Conservation (phyloP, 2,113 vertebrate genomes). For the Typhlomys cinereus region DNA sequence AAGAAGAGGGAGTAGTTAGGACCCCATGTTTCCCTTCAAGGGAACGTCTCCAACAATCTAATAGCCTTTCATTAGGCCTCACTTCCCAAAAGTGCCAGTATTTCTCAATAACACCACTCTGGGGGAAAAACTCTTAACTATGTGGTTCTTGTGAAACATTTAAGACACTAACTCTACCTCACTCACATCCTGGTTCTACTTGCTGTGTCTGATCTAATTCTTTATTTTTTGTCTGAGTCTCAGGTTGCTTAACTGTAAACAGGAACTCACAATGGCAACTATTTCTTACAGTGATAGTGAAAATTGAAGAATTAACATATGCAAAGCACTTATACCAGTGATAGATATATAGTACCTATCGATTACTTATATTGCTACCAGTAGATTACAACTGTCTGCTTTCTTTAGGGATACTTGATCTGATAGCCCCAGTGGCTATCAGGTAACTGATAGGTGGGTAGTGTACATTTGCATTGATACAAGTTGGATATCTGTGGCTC, state of each 20-base stretch:
- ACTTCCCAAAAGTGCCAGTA: background rate
- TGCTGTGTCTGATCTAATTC: background rate
- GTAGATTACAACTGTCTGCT: background rate
- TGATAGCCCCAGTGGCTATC: too few species aligned
- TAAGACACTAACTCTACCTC: background rate
- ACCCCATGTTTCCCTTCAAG: background rate
- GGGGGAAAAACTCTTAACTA: background rate
- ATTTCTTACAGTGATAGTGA: background rate
- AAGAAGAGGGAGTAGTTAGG: background rate
- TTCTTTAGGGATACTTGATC: background rate
- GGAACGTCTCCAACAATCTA: background rate
- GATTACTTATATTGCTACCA: background rate
- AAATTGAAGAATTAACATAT: background rate
- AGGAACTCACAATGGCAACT: background rate
- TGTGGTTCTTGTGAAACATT: background rate
- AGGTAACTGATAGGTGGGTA: background rate
- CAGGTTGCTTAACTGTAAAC: background rate
- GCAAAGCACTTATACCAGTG: background rate
- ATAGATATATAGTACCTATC: background rate
- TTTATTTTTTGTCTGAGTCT: background rate
- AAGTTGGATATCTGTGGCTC: background rate
- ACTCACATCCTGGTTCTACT: background rate
- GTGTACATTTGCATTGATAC: slow-evolving; percentile 12
- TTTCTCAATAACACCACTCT: too few species aligned
- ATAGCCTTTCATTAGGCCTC: background rate